These are phyloP conservation scores for Itoplectis maculator DNA, from an alignment of 2,888 invertebrate species.

Conservation along the genomic window DNA sequence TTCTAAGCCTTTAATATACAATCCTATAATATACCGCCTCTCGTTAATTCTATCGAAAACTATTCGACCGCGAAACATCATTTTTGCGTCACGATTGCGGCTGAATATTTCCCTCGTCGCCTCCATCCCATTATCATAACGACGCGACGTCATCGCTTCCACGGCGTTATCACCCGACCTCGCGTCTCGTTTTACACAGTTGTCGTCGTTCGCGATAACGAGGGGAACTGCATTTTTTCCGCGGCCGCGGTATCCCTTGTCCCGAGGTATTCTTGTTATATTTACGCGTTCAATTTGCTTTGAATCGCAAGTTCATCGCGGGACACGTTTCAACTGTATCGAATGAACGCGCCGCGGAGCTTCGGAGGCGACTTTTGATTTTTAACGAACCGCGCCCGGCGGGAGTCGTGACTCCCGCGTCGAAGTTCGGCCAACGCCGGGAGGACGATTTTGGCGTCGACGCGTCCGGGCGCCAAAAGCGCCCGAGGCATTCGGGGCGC, in stretches of 20 bases:
- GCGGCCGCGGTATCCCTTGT: slow-evolving; percentile 10
- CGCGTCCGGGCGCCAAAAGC: slow-evolving; percentile 61
- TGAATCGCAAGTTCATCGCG: slow-evolving; percentile 7
- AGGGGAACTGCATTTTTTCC: slow-evolving; percentile 29
- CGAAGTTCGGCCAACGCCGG: slow-evolving; percentile 48
- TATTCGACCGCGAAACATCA: not conserved
- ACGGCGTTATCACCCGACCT: slow-evolving; percentile 10
- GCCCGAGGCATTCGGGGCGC: slow-evolving; percentile 69
- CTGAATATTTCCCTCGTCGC: not conserved
- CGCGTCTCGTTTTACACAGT: slow-evolving; percentile 23
- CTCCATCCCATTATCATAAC: slow-evolving; percentile 55
- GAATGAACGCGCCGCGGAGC: not conserved
- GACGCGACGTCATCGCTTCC: not conserved
- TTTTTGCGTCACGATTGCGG: not conserved
- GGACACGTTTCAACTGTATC: not conserved
- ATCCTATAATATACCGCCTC: too few species aligned
- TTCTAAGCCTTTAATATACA: too few species aligned
- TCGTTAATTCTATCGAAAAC: not conserved
- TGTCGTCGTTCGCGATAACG: slow-evolving; percentile 42
- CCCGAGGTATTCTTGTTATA: slow-evolving; percentile 36
- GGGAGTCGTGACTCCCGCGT: slow-evolving; percentile 43
- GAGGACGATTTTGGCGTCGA: slow-evolving; percentile 55
- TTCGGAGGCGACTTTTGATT: slow-evolving; percentile 1
- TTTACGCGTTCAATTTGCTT: slow-evolving; percentile 26
- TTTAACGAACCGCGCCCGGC: slow-evolving; percentile 3